A percentile compares a stretch with the other conserved stretches of the same genome.
Conservation (phyloP, 2,888 invertebrate genomes). For the Incurvaria masculella region DNA sequence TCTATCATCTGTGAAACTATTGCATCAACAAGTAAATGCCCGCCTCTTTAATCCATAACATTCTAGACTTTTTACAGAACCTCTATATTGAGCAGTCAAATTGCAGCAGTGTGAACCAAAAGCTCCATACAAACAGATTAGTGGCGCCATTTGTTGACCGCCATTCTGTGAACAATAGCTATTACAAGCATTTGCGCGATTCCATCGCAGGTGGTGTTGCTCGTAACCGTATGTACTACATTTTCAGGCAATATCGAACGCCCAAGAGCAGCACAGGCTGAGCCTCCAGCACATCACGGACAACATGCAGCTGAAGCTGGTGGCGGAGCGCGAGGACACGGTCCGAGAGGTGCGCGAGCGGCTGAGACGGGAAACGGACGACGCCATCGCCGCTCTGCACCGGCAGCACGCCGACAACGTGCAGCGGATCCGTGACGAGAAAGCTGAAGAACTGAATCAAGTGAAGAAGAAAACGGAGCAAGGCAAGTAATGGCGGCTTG, state of each 20-base stretch:
- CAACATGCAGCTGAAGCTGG: conserved; percentile 38
- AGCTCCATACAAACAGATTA: too few species aligned
- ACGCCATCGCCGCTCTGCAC: conserved; percentile 49
- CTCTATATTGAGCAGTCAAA: too few species aligned
- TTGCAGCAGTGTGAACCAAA: too few species aligned
- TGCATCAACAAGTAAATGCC: too few species aligned
- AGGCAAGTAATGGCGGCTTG: conserved; percentile 19
- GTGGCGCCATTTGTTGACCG: too few species aligned
- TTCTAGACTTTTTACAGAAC: too few species aligned
- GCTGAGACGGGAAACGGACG: conserved; percentile 38
- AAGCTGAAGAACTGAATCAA: conserved; percentile 24
- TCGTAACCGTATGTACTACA: too few species aligned
- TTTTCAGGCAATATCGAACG: conserved; percentile 23
- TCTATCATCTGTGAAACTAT: too few species aligned
- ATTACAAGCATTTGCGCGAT: too few species aligned
- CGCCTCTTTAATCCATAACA: too few species aligned
- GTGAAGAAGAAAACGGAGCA: conserved; percentile 26
- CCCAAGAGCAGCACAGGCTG: conserved; percentile 24
- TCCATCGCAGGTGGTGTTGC: too few species aligned
- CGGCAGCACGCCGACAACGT: conserved; percentile 44
- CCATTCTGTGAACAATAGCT: too few species aligned
- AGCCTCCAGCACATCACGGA: conserved; percentile 23
- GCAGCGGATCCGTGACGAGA: conserved; percentile 17
- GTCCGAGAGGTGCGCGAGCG: conserved; percentile 30
- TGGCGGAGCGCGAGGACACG: conserved; percentile 37